A percentile compares a stretch with the other conserved stretches of the same genome.
Conservation (phyloP, 2,113 vertebrate species). For the Isurus oxyrinchus region DNA sequence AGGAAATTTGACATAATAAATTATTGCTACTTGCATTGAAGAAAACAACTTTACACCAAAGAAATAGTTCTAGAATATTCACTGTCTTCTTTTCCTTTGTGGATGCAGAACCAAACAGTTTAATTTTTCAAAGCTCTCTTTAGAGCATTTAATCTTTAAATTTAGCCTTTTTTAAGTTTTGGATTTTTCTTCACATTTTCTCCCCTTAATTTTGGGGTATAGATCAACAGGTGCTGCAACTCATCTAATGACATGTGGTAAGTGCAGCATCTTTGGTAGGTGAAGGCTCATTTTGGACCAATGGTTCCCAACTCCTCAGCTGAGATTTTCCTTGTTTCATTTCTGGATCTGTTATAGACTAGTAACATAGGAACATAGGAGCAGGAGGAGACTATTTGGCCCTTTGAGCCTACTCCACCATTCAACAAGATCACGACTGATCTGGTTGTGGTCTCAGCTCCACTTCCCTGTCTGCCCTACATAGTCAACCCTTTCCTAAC, state of each 20-base stretch:
- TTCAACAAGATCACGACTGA: too few species aligned
- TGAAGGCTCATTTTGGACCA: not conserved
- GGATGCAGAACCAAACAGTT: not conserved
- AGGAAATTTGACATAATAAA: not conserved
- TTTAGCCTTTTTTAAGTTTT: not conserved
- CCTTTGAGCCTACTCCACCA: too few species aligned
- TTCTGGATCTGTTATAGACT: too few species aligned
- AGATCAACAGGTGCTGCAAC: not conserved
- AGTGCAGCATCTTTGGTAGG: not conserved
- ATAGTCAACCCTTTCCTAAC: too few species aligned
- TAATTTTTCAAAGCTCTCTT: not conserved
- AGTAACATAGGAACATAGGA: too few species aligned
- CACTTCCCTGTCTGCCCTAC: too few species aligned
- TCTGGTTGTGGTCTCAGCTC: too few species aligned
- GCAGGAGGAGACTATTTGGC: too few species aligned
- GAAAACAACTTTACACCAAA: not conserved
- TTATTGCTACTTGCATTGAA: not conserved
- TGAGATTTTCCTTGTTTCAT: too few species aligned
- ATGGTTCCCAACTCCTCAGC: not conserved
- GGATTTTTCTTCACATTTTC: not conserved
- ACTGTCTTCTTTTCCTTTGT: not conserved
- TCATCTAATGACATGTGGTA: not conserved
- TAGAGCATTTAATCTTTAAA: not conserved
- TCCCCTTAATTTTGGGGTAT: not conserved
- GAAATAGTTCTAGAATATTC: not conserved